Base-by-base conservation (phyloP, 2,113 vertebrate genomes). In the Chrysemys picta region DNA sequence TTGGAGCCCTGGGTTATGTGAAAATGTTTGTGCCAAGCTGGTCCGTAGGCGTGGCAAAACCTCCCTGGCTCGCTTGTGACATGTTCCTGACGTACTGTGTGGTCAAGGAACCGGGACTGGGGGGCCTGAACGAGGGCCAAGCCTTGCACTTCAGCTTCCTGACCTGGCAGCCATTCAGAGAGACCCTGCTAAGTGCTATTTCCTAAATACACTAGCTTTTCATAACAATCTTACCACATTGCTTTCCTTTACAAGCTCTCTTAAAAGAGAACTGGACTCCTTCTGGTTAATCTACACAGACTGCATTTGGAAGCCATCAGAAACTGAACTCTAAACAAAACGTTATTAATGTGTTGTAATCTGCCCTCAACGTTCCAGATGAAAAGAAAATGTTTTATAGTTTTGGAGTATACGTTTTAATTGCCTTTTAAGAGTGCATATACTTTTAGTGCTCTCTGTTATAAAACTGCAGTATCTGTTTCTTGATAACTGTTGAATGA, bases 251-350 rank as follows among this genome's bases (percentile, higher is more conserved):
- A 98, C 98, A 98, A 98, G 98, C 98, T 96, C 98, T 98, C 98
- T 98, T 98, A 98, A 98, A 98, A 98, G 97, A 98, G 98, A 98
- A 98, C 98, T 98, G 98, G 98, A 98, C 97, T 98, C 98, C 97
- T 98, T 98, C 98, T 98, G 98, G 98, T 98, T 99, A 99, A 99
- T 99, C 99, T 98, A 98, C 98, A 98, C 97, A 98, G 98, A 98
- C 99, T 98, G 98, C 98, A 98, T 99, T 99, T 98, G 99, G 98
- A 99, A 99, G 98, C 98, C 99, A 99, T 99, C 99, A 99, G 99
- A 99, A 99, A 99, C 98, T 98, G 98, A 99, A 98, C 98, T 98
- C 98, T 99, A 99, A 99, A 99, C 99, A 99, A 99, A 99, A 98
- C 97, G 98, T 98, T 99, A 99, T 98, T 99, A 98, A 99, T 99